A percentile compares a stretch with the other conserved stretches of the same genome.
Evolutionary conservation across 30 jellyfish, hydroid and myxozoan species (phyloP).

Genomic region (Chironex yamaguchii): DNA sequence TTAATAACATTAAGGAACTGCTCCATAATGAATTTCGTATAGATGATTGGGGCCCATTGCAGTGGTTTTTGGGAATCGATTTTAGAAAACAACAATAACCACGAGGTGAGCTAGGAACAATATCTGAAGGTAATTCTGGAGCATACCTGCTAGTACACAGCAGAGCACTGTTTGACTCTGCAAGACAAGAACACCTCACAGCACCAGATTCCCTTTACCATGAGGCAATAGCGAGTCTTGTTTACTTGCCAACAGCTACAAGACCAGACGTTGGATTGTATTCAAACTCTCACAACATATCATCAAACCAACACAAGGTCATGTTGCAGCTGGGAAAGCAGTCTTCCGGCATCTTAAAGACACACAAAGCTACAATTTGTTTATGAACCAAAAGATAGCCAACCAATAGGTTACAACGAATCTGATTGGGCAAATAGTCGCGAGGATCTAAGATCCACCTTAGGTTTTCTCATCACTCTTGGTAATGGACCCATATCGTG

Average conservation of each 20-base stretch:
- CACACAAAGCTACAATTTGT: background rate
- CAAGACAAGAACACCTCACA: background rate
- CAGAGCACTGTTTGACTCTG: background rate
- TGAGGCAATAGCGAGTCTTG: slow-evolving; percentile 31
- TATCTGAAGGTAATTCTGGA: slow-evolving; percentile 23
- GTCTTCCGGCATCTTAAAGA: slow-evolving; percentile 28
- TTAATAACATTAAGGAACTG: background rate
- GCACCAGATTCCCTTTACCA: background rate
- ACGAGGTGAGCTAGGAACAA: slow-evolving; percentile 12
- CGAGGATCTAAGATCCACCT: slow-evolving; percentile 2
- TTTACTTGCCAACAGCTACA: slow-evolving; percentile 37
- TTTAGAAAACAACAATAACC: background rate
- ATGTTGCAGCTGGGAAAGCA: slow-evolving; percentile 26
- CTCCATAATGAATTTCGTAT: slow-evolving; percentile 1
- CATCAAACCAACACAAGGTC: background rate
- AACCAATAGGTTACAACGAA: slow-evolving; percentile 11
- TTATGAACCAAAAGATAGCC: slow-evolving; percentile 8
- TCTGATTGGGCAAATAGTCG: slow-evolving; percentile 39
- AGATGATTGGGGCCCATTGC: slow-evolving; percentile 17
- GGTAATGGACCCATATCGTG: slow-evolving; percentile 29
- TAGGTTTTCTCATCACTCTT: slow-evolving; percentile 27
- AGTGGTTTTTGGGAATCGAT: slow-evolving; percentile 18
- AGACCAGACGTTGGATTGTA: slow-evolving; percentile 53
- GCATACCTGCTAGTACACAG: slow-evolving; percentile 22
- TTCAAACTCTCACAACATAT: slow-evolving; percentile 24